These are phyloP conservation scores for Andrena haemorrhoa DNA, from an alignment of 2,888 invertebrate genomes.

Conservation along the genomic window DNA sequence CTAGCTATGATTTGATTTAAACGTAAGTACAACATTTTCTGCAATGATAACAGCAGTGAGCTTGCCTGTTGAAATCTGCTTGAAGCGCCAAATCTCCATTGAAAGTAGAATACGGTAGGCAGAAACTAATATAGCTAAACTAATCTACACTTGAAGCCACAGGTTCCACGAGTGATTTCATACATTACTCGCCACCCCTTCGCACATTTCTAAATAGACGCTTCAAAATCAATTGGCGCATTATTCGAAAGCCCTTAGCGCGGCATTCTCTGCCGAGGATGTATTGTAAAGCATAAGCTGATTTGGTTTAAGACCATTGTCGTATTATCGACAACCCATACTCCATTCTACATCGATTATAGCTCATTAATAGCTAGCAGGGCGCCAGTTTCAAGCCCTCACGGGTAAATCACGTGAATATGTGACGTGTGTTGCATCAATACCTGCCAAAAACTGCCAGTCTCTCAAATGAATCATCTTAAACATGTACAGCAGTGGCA, in stretches of 20 bases:
- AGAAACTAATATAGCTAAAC: background rate
- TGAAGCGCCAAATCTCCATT: too few species aligned
- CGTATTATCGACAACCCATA: constrained; percentile 13
- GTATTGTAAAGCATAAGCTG: background rate
- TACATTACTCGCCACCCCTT: background rate
- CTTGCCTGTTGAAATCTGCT: too few species aligned
- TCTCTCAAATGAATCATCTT: too few species aligned
- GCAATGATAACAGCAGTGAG: too few species aligned
- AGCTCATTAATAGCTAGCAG: constrained; percentile 2
- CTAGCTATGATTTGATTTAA: too few species aligned
- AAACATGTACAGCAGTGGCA: too few species aligned
- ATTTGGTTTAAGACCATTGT: background rate
- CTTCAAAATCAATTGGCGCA: constrained; percentile 16
- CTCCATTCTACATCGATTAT: constrained; percentile 15
- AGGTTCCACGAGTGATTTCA: background rate
- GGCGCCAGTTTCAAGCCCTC: constrained; percentile 6
- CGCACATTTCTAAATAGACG: background rate
- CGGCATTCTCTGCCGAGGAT: background rate
- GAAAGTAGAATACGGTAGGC: too few species aligned
- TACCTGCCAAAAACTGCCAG: background rate
- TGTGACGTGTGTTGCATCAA: constrained; percentile 22
- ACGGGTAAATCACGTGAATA: constrained; percentile 11
- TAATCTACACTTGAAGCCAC: background rate
- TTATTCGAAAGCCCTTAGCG: constrained; percentile 15
- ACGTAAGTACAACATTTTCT: too few species aligned